These are phyloP conservation scores for Zosterops hypoxanthus DNA, from an alignment of 2,113 vertebrate genomes.

Conservation along the genomic window DNA sequence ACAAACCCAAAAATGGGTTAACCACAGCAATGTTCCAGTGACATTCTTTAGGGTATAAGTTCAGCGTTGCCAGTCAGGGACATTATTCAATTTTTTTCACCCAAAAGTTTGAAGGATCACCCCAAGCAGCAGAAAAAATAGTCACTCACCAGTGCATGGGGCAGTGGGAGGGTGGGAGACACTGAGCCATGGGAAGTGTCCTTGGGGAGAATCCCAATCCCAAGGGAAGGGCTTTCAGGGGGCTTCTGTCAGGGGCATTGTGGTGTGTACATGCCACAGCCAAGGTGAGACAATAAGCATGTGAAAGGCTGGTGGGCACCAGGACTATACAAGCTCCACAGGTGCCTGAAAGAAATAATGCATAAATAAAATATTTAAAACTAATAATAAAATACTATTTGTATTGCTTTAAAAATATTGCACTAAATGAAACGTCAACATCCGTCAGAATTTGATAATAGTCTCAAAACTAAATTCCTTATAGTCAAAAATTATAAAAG, in stretches of 20 bases:
- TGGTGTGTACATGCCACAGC: no score
- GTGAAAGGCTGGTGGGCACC: neutral
- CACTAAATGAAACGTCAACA: neutral
- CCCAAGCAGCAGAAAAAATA: neutral
- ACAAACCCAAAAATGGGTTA: neutral
- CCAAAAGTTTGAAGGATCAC: neutral
- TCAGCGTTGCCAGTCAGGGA: neutral
- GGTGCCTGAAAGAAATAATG: neutral
- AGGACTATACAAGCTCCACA: fast-evolving
- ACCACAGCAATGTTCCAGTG: fast-evolving
- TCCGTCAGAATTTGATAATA: neutral
- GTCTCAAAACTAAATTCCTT: neutral
- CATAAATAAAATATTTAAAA: neutral
- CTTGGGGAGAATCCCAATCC: neutral
- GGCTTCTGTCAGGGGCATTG: neutral
- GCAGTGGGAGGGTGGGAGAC: no score
- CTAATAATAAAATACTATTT: neutral
- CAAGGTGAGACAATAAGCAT: neutral
- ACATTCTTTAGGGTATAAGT: neutral
- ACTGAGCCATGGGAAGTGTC: no score
- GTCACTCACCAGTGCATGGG: fast-evolving
- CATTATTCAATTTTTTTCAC: neutral
- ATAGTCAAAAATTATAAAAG: neutral
- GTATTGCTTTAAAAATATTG: neutral
- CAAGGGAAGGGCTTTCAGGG: neutral